These are phyloP conservation scores for Nibea albiflora DNA, from an alignment of 2,113 vertebrate genomes.

Conservation along the genomic window DNA sequence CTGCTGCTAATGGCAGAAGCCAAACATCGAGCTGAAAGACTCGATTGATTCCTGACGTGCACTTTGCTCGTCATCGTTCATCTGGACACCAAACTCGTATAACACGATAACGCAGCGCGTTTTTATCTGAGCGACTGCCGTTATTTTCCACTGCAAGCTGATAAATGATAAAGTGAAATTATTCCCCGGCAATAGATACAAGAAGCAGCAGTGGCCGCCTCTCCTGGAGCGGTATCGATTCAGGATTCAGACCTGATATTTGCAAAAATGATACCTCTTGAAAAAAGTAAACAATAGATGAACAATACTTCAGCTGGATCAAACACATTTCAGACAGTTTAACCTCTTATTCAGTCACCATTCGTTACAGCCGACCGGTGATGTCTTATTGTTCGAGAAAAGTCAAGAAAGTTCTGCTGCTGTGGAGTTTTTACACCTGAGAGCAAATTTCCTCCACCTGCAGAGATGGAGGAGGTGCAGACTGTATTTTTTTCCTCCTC, in stretches of 20 bases:
- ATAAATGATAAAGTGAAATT: background rate
- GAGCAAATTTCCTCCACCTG: background rate
- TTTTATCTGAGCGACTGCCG: background rate
- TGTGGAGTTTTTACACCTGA: constrained; percentile 1
- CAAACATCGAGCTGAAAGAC: too few species aligned
- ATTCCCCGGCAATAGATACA: background rate
- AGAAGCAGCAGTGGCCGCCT: background rate
- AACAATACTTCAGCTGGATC: background rate
- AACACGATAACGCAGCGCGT: background rate
- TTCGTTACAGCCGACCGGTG: background rate
- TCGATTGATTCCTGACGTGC: background rate
- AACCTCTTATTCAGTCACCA: background rate
- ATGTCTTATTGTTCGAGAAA: background rate
- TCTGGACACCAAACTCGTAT: background rate
- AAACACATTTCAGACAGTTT: background rate
- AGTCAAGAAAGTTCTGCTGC: background rate
- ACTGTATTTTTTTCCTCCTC: background rate
- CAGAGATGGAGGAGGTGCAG: background rate
- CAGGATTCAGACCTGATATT: background rate
- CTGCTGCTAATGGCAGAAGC: too few species aligned
- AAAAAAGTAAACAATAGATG: constrained; percentile 4
- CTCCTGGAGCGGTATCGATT: background rate
- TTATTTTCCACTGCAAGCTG: background rate
- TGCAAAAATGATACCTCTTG: background rate
- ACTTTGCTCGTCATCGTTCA: background rate